These are phyloP conservation scores for Philereme transversata DNA, from an alignment of 2,888 invertebrate species.

Conservation along the genomic window DNA sequence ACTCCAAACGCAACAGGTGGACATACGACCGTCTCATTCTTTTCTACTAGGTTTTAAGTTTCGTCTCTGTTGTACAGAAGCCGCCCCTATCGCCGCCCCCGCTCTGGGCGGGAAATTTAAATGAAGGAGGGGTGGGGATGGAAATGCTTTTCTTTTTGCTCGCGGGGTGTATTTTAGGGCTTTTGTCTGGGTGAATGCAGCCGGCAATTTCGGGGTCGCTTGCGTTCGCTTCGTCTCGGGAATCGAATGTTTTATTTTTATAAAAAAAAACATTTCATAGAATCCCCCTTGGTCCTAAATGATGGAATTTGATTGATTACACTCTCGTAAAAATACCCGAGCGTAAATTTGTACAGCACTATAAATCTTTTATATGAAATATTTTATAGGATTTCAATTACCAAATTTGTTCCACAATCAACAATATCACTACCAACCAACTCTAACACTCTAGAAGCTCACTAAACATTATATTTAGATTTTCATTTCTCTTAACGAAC, in stretches of 20 bases:
- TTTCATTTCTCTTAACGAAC: too few species aligned
- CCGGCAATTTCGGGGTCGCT: conserved; percentile 82
- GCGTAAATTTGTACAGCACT: too few species aligned
- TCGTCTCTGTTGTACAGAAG: conserved; percentile 77
- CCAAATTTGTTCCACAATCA: too few species aligned
- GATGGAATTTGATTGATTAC: neutral
- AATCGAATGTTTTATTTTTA: conserved; percentile 60
- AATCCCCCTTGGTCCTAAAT: neutral
- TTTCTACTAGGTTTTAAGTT: conserved; percentile 76
- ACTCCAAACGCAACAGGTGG: conserved; percentile 79
- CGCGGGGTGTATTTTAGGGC: conserved; percentile 80
- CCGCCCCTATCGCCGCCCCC: conserved; percentile 82
- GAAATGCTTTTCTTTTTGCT: conserved; percentile 82
- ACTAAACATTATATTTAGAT: too few species aligned
- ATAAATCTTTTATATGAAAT: too few species aligned
- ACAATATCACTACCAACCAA: too few species aligned
- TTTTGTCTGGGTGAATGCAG: conserved; percentile 84
- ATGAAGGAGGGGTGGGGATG: conserved; percentile 79
- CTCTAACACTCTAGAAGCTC: too few species aligned
- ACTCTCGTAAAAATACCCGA: neutral
- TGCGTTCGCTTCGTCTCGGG: conserved; percentile 71
- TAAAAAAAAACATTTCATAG: conserved; percentile 25
- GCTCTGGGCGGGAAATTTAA: conserved; percentile 80
- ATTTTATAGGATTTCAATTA: neutral
- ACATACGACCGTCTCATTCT: conserved; percentile 81